A percentile compares a stretch with the other conserved stretches of the same genome.
These are phyloP conservation scores for Drosophila pseudotakahashii DNA, from an alignment of 2,888 invertebrate genomes.

Conservation along the genomic window DNA sequence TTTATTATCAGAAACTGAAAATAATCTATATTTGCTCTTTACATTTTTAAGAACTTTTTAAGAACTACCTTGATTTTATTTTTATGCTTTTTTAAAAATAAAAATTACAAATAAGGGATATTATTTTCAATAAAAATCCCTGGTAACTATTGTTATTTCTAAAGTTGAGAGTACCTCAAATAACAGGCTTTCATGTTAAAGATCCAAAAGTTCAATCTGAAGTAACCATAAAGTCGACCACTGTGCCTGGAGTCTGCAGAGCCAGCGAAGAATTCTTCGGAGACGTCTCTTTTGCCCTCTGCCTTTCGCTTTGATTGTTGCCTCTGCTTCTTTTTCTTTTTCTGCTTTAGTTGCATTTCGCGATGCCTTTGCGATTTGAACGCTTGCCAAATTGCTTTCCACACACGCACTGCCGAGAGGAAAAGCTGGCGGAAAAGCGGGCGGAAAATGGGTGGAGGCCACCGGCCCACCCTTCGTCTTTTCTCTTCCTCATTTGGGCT, in stretches of 20 bases:
- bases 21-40: too few species aligned
- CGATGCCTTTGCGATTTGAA: conserved; percentile 71
- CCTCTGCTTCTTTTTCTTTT: neutral
- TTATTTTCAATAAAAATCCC: too few species aligned
- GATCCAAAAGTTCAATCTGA: too few species aligned
- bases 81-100: too few species aligned
- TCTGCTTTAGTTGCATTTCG: conserved; percentile 67
- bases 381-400: conserved; percentile 73
- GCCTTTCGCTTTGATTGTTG: conserved; percentile 53
- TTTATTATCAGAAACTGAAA: too few species aligned
- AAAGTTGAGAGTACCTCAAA: too few species aligned
- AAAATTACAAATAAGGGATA: too few species aligned
- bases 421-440: neutral
- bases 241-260: conserved; percentile 14
- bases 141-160: too few species aligned
- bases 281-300: conserved; percentile 28
- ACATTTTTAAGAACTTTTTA: too few species aligned
- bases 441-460: conserved; percentile 15
- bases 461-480: conserved; percentile 16
- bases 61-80: too few species aligned
- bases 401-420: conserved; percentile 44
- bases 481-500: conserved; percentile 37
- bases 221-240: neutral
- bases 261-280: conserved; percentile 11
- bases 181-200: too few species aligned